Conservation (phyloP, 2,888 invertebrate species). For the Sacculina carcini region DNA sequence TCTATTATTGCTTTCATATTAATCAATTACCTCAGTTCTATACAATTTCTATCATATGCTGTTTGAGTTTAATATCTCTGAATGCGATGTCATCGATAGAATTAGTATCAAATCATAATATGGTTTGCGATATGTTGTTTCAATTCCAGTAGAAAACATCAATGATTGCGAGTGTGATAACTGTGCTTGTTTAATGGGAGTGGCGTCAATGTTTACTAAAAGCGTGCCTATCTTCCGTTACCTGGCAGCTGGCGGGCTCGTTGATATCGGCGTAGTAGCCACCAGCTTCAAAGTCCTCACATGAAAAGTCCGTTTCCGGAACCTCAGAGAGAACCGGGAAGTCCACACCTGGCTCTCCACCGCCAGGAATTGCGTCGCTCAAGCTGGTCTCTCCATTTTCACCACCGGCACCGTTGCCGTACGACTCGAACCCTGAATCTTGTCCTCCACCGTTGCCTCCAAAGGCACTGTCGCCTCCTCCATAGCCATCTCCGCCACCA, state of each 20-base stretch:
- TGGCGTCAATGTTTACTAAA: too few species aligned
- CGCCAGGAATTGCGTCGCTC: slow-evolving; percentile 8
- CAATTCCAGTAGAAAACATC: too few species aligned
- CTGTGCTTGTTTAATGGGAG: too few species aligned
- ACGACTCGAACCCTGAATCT: not conserved
- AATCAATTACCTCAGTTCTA: too few species aligned
- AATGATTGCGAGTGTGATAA: too few species aligned
- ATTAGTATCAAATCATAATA: too few species aligned
- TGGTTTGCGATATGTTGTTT: too few species aligned
- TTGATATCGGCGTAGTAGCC: slow-evolving; percentile 11
- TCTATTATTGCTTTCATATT: too few species aligned
- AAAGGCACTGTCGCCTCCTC: slow-evolving; percentile 1
- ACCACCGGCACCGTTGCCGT: not conserved
- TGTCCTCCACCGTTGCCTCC: not conserved
- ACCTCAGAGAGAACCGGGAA: slow-evolving; percentile 9
- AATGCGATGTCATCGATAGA: too few species aligned
- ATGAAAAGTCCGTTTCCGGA: slow-evolving; percentile 10
- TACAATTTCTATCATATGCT: too few species aligned
- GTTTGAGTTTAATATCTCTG: too few species aligned
- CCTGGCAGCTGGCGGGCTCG: slow-evolving; percentile 9
- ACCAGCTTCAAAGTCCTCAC: slow-evolving; percentile 4
- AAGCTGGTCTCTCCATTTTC: not conserved
- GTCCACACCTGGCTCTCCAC: slow-evolving; percentile 10
- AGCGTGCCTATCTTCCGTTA: too few species aligned
- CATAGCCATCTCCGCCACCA: slow-evolving; percentile 2